These are phyloP conservation scores for Papilio protenor DNA, from an alignment of 2,888 invertebrate species.

Conservation along the genomic window DNA sequence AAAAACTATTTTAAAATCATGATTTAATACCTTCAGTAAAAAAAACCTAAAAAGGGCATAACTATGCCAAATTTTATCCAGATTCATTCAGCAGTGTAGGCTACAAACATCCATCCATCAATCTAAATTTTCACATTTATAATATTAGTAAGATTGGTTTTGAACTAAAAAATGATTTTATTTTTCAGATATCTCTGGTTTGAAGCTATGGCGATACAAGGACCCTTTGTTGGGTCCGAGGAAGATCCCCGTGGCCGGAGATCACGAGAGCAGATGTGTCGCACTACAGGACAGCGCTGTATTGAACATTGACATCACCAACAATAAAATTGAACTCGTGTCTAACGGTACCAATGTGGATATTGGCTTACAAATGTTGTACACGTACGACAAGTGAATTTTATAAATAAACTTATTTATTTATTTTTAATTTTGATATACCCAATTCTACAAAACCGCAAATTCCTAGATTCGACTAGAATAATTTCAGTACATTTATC, in stretches of 20 bases:
- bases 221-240: conserved; percentile 91
- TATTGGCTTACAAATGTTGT: conserved; percentile 82
- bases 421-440: conserved; percentile 46
- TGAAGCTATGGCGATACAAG: conserved; percentile 90
- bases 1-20: too few relatives aligned
- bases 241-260: conserved; percentile 88
- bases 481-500: too few relatives aligned
- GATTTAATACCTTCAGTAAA: too few relatives aligned
- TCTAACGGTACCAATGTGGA: conserved; percentile 73
- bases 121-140: too few relatives aligned
- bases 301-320: conserved; percentile 77
- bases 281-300: conserved; percentile 77
- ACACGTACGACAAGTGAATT: conserved; percentile 75
- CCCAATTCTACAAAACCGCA: too few relatives aligned
- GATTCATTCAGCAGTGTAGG: too few relatives aligned
- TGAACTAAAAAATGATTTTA: conserved; percentile 37
- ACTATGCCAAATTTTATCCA: too few relatives aligned
- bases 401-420: conserved; percentile 53
- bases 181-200: conserved; percentile 83
- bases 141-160: too few relatives aligned
- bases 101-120: too few relatives aligned
- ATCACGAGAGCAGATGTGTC: conserved; percentile 86
- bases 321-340: conserved; percentile 74
- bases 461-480: too few relatives aligned
- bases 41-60: too few relatives aligned